These are phyloP conservation scores for Saccostrea echinata DNA, from an alignment of 1,140 invertebrate species.

Conservation along the genomic window DNA sequence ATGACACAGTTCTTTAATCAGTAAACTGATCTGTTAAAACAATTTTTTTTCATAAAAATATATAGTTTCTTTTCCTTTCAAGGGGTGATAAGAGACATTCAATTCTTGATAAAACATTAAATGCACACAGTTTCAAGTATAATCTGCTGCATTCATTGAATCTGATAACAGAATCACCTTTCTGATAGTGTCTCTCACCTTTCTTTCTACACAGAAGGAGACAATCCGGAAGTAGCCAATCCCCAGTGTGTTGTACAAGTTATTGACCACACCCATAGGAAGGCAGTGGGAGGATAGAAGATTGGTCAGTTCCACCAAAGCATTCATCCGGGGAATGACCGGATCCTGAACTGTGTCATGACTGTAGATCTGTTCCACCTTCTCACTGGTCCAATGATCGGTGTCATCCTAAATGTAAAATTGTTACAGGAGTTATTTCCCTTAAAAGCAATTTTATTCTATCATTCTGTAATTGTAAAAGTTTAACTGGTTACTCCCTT, in stretches of 20 bases:
- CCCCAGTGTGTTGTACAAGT: slow-evolving; percentile 66
- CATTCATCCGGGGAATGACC: slow-evolving; percentile 67
- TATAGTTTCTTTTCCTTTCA: background rate
- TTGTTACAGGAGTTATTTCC: background rate
- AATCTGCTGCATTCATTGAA: background rate
- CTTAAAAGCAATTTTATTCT: background rate
- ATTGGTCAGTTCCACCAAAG: slow-evolving; percentile 62
- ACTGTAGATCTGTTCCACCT: slow-evolving; percentile 50
- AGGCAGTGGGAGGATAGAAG: slow-evolving; percentile 63
- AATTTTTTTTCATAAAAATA: background rate
- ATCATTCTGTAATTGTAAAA: background rate
- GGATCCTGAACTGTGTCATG: slow-evolving; percentile 66
- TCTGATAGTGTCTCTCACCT: slow-evolving; percentile 56
- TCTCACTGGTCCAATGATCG: slow-evolving; percentile 59
- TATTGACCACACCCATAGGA: slow-evolving; percentile 63
- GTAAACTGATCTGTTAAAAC: slow-evolving; percentile 64
- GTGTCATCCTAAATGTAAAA: slow-evolving; percentile 56
- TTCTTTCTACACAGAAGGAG: slow-evolving; percentile 69
- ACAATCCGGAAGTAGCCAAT: slow-evolving; percentile 73
- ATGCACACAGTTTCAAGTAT: background rate
- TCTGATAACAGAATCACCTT: too few species aligned
- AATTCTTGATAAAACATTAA: background rate
- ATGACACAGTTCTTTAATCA: slow-evolving; percentile 68
- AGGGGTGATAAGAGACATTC: background rate
- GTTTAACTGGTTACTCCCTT: background rate